These are phyloP conservation scores for Protonemura montana DNA, from an alignment of 2,888 invertebrate genomes.

Conservation along the genomic window DNA sequence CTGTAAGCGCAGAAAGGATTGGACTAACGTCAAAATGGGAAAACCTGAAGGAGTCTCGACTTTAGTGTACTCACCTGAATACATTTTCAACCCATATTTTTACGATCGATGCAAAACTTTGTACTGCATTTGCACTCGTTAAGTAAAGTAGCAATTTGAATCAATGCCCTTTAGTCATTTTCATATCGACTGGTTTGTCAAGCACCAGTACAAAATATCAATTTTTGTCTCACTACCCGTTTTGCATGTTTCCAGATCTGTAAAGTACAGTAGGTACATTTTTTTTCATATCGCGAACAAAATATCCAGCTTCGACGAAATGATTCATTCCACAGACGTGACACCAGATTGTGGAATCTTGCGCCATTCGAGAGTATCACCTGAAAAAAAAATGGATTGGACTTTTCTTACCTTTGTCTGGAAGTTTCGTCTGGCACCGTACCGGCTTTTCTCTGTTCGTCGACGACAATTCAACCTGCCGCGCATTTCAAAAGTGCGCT, in stretches of 20 bases:
- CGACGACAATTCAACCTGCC: not conserved
- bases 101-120: no score
- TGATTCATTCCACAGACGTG: not conserved
- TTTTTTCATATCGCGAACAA: not conserved
- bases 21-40: not conserved
- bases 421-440: not conserved
- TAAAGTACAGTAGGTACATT: no score
- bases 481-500: not conserved
- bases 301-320: not conserved
- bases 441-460: not conserved
- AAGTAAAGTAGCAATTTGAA: no score
- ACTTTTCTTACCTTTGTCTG: constrained; percentile 2
- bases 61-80: no score
- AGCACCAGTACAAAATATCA: no score
- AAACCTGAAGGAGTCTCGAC: not conserved
- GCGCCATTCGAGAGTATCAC: not conserved
- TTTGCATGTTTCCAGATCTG: no score
- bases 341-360: not conserved
- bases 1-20: not conserved
- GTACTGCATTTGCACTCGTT: no score
- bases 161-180: no score
- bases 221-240: no score
- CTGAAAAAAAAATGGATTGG: not conserved
- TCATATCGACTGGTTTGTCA: no score
- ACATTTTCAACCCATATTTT: no score